Conservation (phyloP, 2,797 vertebrate species). For the Intellagama lesueurii region DNA sequence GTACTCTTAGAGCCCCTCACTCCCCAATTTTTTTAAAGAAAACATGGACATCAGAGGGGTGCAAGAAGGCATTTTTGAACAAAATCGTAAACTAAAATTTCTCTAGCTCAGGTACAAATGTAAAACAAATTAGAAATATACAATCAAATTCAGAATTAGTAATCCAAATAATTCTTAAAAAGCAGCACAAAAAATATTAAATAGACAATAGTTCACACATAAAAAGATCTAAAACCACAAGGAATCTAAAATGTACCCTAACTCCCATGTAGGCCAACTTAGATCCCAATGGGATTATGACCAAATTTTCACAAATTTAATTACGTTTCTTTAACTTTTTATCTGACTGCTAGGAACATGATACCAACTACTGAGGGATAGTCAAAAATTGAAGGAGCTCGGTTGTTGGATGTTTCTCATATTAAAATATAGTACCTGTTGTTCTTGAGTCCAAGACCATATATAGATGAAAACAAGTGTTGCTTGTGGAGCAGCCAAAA, state of each 20-base stretch:
- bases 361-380: background rate
- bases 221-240: background rate
- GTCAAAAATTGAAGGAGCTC: background rate
- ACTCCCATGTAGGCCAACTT: background rate
- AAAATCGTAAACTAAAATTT: too few species aligned
- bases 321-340: background rate
- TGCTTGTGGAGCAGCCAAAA: background rate
- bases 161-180: background rate
- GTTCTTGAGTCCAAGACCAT: background rate
- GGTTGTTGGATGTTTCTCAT: background rate
- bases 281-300: background rate
- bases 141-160: background rate
- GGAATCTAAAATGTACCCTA: background rate
- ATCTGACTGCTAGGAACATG: background rate
- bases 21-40: too few species aligned
- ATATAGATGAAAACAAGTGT: background rate
- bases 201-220: background rate
- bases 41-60: too few species aligned
- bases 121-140: too few species aligned
- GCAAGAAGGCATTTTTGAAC: too few species aligned
- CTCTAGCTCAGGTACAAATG: too few species aligned
- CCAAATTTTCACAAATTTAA: background rate
- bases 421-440: background rate
- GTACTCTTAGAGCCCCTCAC: too few species aligned
- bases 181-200: background rate